These are phyloP conservation scores for Anthoptus insignis DNA, from an alignment of 2,888 invertebrate genomes.

Conservation along the genomic window DNA sequence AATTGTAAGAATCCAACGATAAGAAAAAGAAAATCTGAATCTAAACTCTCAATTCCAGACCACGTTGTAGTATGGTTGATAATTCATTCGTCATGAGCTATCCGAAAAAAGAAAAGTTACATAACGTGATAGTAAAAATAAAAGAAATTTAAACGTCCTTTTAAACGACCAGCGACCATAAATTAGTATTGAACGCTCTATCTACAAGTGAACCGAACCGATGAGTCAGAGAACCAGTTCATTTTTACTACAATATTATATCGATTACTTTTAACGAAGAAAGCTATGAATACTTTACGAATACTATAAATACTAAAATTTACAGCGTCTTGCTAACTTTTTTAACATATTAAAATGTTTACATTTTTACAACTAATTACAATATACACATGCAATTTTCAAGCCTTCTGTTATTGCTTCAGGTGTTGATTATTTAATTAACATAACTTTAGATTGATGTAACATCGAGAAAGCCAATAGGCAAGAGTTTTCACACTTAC, in stretches of 20 bases:
- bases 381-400: neutral
- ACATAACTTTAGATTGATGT: too few species aligned
- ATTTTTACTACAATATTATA: constrained; percentile 37
- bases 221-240: constrained; percentile 57
- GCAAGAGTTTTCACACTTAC: too few species aligned
- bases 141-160: constrained; percentile 4
- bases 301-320: neutral
- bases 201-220: constrained; percentile 50
- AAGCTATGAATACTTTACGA: constrained; percentile 14
- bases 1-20: too few species aligned
- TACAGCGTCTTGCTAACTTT: neutral
- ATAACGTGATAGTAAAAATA: too few species aligned
- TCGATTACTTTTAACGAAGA: constrained; percentile 23
- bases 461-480: too few species aligned
- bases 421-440: neutral
- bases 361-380: neutral
- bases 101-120: too few species aligned
- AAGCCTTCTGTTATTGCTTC: neutral
- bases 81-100: too few species aligned
- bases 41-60: too few species aligned
- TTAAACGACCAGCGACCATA: constrained; percentile 19
- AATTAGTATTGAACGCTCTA: constrained; percentile 23
- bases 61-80: too few species aligned
- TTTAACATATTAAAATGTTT: neutral
- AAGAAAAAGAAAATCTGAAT: too few species aligned